A percentile compares a stretch with the other conserved stretches of the same genome.
These are phyloP conservation scores for Nebria brevicollis DNA, from an alignment of 2,888 invertebrate species.

Conservation along the genomic window DNA sequence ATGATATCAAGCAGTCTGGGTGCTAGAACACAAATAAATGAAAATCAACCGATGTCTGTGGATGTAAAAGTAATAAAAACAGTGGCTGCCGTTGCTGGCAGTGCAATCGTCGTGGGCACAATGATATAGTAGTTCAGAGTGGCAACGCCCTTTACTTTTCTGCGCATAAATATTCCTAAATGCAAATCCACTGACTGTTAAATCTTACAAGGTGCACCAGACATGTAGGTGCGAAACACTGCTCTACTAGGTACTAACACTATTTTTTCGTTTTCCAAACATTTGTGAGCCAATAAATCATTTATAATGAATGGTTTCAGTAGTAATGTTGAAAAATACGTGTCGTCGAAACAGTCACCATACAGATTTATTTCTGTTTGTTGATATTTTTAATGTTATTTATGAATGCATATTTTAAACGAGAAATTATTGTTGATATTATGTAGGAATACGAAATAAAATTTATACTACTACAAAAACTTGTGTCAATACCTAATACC, in stretches of 20 bases:
- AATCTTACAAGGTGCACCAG: conserved; percentile 41
- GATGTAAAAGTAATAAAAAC: conserved; percentile 31
- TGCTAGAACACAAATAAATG: too few species aligned
- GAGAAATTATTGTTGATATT: too few species aligned
- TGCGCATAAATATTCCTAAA: conserved; percentile 52
- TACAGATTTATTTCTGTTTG: conserved; percentile 25
- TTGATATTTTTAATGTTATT: conserved; percentile 6
- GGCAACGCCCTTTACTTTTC: conserved; percentile 45
- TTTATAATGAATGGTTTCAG: conserved; percentile 36
- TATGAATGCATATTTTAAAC: too few species aligned
- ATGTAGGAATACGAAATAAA: too few species aligned
- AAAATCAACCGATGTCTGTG: too few species aligned
- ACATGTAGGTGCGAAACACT: conserved; percentile 40
- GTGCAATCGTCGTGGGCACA: conserved; percentile 47
- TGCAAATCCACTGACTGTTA: conserved; percentile 50
- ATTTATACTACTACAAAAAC: too few species aligned
- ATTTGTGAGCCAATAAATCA: conserved; percentile 33
- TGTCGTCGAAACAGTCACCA: conserved; percentile 30
- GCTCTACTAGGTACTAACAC: background rate
- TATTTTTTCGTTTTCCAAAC: conserved; percentile 2
- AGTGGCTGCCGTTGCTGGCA: conserved; percentile 21
- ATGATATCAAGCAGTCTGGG: too few species aligned
- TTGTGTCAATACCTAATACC: too few species aligned
- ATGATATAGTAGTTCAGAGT: conserved; percentile 50
- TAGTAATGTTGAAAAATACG: conserved; percentile 34